Evolutionary conservation across 2,797 vertebrate genomes (phyloP), one percentile per base, ranked within the genome.

Genomic region (Limnodromus scolopaceus): DNA sequence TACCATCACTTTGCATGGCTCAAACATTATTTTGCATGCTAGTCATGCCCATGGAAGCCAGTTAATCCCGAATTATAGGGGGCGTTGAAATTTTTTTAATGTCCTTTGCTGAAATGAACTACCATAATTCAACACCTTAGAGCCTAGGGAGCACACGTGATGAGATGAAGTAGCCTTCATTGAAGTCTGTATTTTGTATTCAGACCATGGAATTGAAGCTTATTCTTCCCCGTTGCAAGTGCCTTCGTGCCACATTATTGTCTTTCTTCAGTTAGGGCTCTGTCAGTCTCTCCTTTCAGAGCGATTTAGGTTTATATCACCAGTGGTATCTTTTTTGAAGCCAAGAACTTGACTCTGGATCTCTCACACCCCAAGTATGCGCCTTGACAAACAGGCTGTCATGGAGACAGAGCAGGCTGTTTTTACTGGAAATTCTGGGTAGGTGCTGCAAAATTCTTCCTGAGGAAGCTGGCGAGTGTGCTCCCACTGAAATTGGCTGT

Each of bases 381-480:
- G 76, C 79, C 38, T 86, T 86, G 65, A 87, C 64, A 93, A 95
- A 90, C 45, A 85, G 76, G 27, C 79, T 90, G 51, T 41, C 13
- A 0, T 27, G 51, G 51, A 92, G 43, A 79, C n/a, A 54, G 19
- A 82, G 12, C 51, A 65, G 74, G 38, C 63, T 94, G 80, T 95
- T 97, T 96, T 91, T 77, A 51, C 58, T 87, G 86, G 86, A 94
- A 96, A 77, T 72, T 89, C 63, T 68, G 89, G 54, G 83, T 63
- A 70, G 70, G n/a, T 9, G 0, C 74, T 79, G 58, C 6, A 17
- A 48, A 90, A 72, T 61, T 87, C 49, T 87, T 91, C 58, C 51
- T 63, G 70, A 66, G 84, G 74, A 95, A 92, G 36, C 58, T 91
- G 83, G 63, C 66, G 19, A n/a, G 18, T 45, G 34, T 53, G 23